Evolutionary conservation across 2,888 invertebrate species (phyloP), one percentile per base, ranked within the genome.

Genomic region (Machimus atricapillus): DNA sequence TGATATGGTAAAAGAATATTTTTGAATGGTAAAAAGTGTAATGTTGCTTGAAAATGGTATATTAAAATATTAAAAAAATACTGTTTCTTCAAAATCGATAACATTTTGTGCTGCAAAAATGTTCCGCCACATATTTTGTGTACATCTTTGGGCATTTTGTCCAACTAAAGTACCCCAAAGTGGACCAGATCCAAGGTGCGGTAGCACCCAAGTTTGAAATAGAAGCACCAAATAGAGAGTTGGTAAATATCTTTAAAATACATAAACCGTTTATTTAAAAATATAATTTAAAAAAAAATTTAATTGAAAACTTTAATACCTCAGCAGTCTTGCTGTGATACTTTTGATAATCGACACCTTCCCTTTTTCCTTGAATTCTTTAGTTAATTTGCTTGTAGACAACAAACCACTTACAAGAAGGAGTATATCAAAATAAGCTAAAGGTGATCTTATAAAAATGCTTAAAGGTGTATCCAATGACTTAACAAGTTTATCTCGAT

Each of bases 1-100:
- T n/a, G n/a, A n/a, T n/a, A n/a, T n/a, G n/a, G n/a, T n/a, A n/a
- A n/a, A n/a, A n/a, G n/a, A n/a, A n/a, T n/a, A n/a, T n/a, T n/a
- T n/a, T n/a, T n/a, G n/a, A n/a, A n/a, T n/a, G n/a, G n/a, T n/a
- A n/a, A n/a, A n/a, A n/a, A n/a, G n/a, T n/a, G n/a, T n/a, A n/a
- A n/a, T n/a, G n/a, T n/a, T n/a, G n/a, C n/a, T n/a, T n/a, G n/a
- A n/a, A n/a, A n/a, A n/a, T n/a, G n/a, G 66, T 74, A 34, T 77
- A 23, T 88, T 66, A 1, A 9, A 23, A n/a, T 14, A 73, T 52
- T 14, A 0, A 46, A 27, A 1, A 27, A 93, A 92, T 91, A 95
- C 96, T 94, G 95, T 95, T 88, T 95, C 94, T 90, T 95, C 95
- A 89, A 95, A 94, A 1, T 95, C 94, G 89, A 95, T 95, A 89